These are phyloP conservation scores for Drosophila yakuba DNA, from an alignment of 1,140 invertebrate genomes.

Conservation along the genomic window DNA sequence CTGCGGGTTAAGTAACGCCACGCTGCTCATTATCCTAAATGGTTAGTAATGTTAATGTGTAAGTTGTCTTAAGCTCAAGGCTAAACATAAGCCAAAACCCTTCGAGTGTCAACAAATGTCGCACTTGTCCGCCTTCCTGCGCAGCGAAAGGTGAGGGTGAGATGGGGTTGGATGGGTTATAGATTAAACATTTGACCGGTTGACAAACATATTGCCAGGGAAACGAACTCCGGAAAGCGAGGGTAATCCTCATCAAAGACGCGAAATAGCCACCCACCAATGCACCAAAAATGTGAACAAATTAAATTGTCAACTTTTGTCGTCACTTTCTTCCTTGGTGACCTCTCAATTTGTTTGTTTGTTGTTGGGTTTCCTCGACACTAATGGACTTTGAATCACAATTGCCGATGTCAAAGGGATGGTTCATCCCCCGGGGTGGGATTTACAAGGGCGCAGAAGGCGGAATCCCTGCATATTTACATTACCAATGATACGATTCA, in stretches of 20 bases:
- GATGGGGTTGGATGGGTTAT: conserved; percentile 14
- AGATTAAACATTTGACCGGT: conserved; percentile 59
- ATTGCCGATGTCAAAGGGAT: conserved; percentile 42
- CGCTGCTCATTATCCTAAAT: conserved; percentile 39
- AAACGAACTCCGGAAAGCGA: conserved; percentile 27
- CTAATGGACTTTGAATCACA: conserved; percentile 78
- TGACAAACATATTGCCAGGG: conserved; percentile 55
- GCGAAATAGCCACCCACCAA: conserved; percentile 44
- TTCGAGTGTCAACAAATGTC: conserved; percentile 70
- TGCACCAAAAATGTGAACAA: conserved; percentile 64
- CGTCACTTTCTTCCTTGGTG: conserved; percentile 19
- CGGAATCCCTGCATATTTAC: conserved; percentile 63
- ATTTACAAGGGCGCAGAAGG: conserved; percentile 42
- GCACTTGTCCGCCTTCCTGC: conserved; percentile 67
- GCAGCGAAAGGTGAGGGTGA: conserved; percentile 14
- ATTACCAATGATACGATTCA: conserved; percentile 75
- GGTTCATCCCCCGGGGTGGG: conserved; percentile 64
- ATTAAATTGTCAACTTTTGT: conserved; percentile 81
- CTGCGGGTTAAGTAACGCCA: conserved; percentile 42
- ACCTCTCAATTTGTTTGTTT: conserved; percentile 59
- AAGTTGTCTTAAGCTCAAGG: conserved; percentile 67
- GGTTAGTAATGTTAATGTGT: conserved; percentile 46
- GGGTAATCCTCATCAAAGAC: conserved; percentile 52
- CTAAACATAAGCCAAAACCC: conserved; percentile 49
- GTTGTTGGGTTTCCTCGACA: conserved; percentile 58